phyloP scores from a whole-genome alignment of 2,888 invertebrate species.

The Onchidella celtica region DNA sequence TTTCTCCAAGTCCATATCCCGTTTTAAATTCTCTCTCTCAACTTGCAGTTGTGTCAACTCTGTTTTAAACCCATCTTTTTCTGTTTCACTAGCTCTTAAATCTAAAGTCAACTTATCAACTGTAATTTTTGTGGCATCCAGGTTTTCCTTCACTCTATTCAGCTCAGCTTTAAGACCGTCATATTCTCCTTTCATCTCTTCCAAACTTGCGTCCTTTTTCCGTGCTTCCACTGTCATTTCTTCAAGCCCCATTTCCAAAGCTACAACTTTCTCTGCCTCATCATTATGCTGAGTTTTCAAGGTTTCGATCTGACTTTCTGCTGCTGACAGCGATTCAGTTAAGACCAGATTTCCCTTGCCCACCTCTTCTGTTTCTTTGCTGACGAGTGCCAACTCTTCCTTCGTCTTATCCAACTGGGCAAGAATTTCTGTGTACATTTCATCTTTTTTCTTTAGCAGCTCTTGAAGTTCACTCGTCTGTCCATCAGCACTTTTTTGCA shows the following conservation, averaged over 20 bases:
- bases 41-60: slow-evolving; percentile 29
- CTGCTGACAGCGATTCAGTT: not conserved
- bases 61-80: slow-evolving; percentile 30
- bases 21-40: slow-evolving; percentile 44
- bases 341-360: not conserved
- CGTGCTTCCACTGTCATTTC: slow-evolving; percentile 21
- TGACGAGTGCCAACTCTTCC: slow-evolving; percentile 10
- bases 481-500: slow-evolving; percentile 20
- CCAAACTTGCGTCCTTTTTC: slow-evolving; percentile 36
- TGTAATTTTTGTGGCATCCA: slow-evolving; percentile 42
- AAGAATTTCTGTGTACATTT: not conserved
- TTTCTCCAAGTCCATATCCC: slow-evolving; percentile 35
- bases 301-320: slow-evolving; percentile 19
- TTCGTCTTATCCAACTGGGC: not conserved
- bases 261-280: slow-evolving; percentile 18
- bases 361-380: slow-evolving; percentile 2
- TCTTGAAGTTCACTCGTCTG: slow-evolving; percentile 12
- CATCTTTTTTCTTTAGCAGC: slow-evolving; percentile 17
- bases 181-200: slow-evolving; percentile 48
- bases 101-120: slow-evolving; percentile 48
- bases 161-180: slow-evolving; percentile 55
- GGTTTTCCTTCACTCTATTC: not conserved
- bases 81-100: slow-evolving; percentile 30
- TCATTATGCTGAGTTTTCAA: slow-evolving; percentile 35
- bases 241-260: slow-evolving; percentile 34